Base-by-base conservation (phyloP, 2,113 vertebrate species). In the Tetrax tetrax region DNA sequence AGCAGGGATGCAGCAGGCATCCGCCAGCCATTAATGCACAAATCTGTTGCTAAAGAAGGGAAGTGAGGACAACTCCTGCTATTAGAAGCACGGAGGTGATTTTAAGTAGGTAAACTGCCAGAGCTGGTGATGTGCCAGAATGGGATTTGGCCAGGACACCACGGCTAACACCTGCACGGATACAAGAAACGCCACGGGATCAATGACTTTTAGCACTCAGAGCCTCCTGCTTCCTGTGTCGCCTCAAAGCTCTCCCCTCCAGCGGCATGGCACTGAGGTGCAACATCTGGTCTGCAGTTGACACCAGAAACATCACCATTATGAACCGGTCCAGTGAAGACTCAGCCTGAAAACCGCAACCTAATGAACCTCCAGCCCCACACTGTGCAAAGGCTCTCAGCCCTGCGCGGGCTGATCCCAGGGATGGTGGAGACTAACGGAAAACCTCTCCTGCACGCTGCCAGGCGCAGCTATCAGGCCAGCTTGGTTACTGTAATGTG, bases 361-460 rank as follows among this genome's bases (percentile, higher is more conserved):
- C 59, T 87, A 64, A 72, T 25, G 79, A 94, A 84, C 57, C 83
- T 89, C 69, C 57, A 84, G 50, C 51, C 64, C 75, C 94, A 87
- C 47, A 9, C 78, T 91, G 84, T 25, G 53, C 0, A 0, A 63
- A 69, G 86, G 64, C 90, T 89, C 68, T 51, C 50, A 61, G 72
- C 80, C 85, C 25, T 2, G 56, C 0, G 0, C 8, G 4, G 54
- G 12, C 76, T 66, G 63, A 20, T 43, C 29, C 0, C 0, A 0
- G 38, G 57, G 68, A 38, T 38, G 56, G 47, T 35, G 80, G 51
- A 59, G 64, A 43, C 38, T 50, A 33, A 74, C 70, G 87, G 92
- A 90, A 94, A 94, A 74, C 43, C 76, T 95, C 68, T 47, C 69
- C 41, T 81, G 83, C 14, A 9, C 3, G 0, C 28, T 65, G 71